Conservation (phyloP, 2,797 vertebrate species). For the Pteronotus mesoamericanus region DNA sequence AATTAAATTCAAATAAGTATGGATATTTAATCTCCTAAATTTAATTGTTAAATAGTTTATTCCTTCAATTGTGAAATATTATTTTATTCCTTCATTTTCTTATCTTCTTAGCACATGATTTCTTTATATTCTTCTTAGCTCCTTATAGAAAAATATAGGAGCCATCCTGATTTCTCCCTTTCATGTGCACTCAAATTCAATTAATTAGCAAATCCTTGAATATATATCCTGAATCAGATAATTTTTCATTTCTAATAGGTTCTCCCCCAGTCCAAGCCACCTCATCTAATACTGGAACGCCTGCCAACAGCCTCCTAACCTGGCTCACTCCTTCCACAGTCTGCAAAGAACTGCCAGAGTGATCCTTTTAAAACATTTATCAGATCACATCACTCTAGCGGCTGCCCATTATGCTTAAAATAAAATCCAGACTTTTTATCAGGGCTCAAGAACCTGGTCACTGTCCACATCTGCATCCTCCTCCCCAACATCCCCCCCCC, state of each 20-base stretch:
- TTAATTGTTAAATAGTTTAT: background rate
- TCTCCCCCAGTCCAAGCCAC: background rate
- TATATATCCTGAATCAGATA: background rate
- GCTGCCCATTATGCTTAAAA: background rate
- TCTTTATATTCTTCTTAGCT: background rate
- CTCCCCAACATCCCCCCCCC: background rate
- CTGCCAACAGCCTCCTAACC: background rate
- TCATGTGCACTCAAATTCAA: background rate
- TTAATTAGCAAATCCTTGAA: background rate
- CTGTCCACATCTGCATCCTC: background rate
- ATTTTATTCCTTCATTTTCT: background rate
- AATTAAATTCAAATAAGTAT: constrained; percentile 25
- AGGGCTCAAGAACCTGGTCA: background rate
- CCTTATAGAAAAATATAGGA: background rate
- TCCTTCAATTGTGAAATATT: background rate
- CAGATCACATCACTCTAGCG: background rate
- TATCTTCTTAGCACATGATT: background rate
- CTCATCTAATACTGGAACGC: background rate
- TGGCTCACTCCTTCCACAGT: background rate
- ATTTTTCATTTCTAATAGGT: background rate
- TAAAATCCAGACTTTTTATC: background rate
- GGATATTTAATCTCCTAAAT: background rate
- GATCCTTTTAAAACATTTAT: background rate
- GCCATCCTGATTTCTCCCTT: background rate
- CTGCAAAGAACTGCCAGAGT: background rate